Conservation (phyloP, 2,113 vertebrate species). For the Solea solea region DNA sequence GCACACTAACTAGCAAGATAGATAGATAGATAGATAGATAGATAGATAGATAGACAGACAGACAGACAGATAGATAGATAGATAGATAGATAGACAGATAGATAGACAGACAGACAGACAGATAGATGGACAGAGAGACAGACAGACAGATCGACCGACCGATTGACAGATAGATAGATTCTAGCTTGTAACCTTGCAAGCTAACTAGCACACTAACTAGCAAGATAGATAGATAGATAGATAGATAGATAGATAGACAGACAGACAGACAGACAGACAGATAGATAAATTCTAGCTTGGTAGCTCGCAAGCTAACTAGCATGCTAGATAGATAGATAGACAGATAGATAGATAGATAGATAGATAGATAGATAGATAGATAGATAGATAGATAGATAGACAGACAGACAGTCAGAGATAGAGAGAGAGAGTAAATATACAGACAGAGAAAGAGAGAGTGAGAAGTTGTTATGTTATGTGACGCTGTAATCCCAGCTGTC, state of each 20-base stretch:
- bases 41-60: background rate
- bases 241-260: no score
- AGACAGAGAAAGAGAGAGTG: background rate
- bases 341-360: no score
- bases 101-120: no score
- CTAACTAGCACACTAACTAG: no score
- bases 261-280: background rate
- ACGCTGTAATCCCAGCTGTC: constrained; percentile 50
- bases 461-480: background rate
- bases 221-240: no score
- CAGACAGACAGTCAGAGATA: background rate
- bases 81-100: background rate
- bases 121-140: background rate
- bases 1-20: background rate
- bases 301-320: background rate
- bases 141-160: background rate
- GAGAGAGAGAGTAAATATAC: background rate
- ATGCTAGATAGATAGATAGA: no score
- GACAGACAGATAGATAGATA: background rate
- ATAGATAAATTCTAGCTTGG: background rate
- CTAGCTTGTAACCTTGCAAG: no score
- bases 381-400: constrained; percentile 2
- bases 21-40: background rate
- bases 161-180: background rate
- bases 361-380: background rate